Conservation (phyloP, 1,140 invertebrate genomes). For the Magallana ariakensis region DNA sequence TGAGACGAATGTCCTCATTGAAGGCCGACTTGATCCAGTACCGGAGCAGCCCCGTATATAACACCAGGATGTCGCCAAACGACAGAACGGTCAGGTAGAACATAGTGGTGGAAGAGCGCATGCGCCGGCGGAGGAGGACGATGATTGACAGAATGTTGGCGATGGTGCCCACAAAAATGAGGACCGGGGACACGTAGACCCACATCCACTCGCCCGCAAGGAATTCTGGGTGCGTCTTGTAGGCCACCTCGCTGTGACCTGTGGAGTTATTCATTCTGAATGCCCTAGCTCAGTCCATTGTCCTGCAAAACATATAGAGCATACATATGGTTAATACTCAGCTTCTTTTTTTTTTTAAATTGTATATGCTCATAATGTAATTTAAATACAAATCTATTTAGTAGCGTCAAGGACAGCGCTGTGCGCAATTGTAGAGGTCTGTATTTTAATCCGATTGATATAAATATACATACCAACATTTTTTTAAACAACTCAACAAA, state of each 20-base stretch:
- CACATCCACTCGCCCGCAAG: conserved; percentile 59
- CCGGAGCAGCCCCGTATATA: conserved; percentile 69
- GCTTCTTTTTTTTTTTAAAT: not conserved
- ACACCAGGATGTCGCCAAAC: conserved; percentile 63
- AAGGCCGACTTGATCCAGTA: conserved; percentile 65
- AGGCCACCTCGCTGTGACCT: not conserved
- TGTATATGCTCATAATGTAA: too few relatives aligned
- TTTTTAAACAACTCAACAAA: too few relatives aligned
- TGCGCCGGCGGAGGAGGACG: conserved; percentile 61
- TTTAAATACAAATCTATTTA: too few relatives aligned
- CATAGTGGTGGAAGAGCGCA: conserved; percentile 68
- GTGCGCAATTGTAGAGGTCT: too few relatives aligned
- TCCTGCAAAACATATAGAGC: not conserved
- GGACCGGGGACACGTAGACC: conserved; percentile 62
- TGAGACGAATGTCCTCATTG: conserved; percentile 58
- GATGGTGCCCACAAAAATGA: conserved; percentile 68
- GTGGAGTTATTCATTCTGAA: not conserved
- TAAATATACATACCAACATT: too few relatives aligned
- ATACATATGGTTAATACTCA: too few relatives aligned
- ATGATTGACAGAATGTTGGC: conserved; percentile 69
- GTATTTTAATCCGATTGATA: too few relatives aligned
- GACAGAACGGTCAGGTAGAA: conserved; percentile 69
- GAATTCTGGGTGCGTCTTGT: conserved; percentile 53
- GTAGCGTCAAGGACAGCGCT: too few relatives aligned
- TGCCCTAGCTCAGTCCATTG: not conserved